phyloP scores from a whole-genome alignment of 2,113 vertebrate genomes.

The Polypterus senegalus region DNA sequence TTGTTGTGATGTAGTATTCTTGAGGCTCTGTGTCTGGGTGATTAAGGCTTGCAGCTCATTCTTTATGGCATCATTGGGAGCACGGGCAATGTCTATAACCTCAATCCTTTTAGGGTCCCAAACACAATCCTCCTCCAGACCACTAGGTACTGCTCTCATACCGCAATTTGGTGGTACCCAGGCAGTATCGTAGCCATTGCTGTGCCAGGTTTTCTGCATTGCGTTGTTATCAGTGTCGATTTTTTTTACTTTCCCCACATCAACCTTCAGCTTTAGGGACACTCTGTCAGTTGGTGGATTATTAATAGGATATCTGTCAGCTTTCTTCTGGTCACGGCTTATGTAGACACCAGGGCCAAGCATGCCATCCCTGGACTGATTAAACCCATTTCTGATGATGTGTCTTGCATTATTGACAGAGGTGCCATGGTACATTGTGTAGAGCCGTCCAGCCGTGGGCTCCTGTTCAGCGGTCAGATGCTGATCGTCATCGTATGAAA shows the following conservation, averaged over 20 bases:
- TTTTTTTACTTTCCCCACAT: conserved; percentile 36
- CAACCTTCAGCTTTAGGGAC: conserved; percentile 30
- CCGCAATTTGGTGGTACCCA: conserved; percentile 44
- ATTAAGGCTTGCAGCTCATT: conserved; percentile 28
- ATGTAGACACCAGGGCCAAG: conserved; percentile 47
- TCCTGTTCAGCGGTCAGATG: conserved; percentile 3
- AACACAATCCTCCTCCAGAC: conserved; percentile 46
- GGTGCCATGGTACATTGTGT: conserved; percentile 33
- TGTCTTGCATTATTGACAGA: conserved; percentile 12
- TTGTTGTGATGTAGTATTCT: too few species aligned
- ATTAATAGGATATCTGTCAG: conserved; percentile 28
- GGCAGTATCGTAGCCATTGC: conserved; percentile 35
- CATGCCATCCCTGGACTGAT: conserved; percentile 36
- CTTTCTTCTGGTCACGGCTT: conserved; percentile 40
- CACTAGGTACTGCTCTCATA: conserved; percentile 33
- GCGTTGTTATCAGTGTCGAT: conserved; percentile 35
- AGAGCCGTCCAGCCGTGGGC: neutral
- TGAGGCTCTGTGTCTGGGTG: neutral
- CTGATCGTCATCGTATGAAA: conserved; percentile 4
- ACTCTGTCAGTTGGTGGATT: conserved; percentile 9
- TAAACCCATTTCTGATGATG: conserved; percentile 40
- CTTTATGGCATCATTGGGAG: conserved; percentile 17
- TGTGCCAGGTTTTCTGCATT: conserved; percentile 29
- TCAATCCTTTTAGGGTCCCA: conserved; percentile 39
- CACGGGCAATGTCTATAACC: conserved; percentile 28